These are phyloP conservation scores for Neotoxoptera formosana DNA, from an alignment of 1,140 invertebrate genomes.

Conservation along the genomic window DNA sequence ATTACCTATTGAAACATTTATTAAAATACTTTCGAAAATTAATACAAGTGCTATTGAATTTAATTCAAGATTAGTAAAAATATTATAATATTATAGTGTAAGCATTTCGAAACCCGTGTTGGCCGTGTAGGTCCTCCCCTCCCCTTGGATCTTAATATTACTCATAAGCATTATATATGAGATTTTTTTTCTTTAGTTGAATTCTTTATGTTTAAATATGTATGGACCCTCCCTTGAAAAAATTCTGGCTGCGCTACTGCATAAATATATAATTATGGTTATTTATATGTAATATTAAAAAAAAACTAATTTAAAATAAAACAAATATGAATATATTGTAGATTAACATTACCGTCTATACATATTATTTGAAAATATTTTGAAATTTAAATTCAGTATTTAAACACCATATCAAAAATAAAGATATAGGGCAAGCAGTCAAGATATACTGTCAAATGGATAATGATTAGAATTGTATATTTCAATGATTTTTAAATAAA, in stretches of 20 bases:
- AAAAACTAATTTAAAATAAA: no score
- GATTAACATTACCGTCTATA: background rate
- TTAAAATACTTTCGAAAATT: background rate
- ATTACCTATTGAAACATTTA: background rate
- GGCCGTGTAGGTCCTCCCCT: no score
- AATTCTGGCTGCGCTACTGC: no score
- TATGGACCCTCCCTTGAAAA: no score
- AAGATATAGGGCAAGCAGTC: background rate
- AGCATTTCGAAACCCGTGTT: background rate
- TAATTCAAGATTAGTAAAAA: background rate
- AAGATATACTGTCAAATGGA: background rate
- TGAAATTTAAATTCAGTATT: background rate
- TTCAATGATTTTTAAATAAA: background rate
- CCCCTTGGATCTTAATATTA: no score
- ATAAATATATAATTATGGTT: background rate
- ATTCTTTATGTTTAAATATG: no score
- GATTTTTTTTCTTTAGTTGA: no score
- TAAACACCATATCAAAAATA: background rate
- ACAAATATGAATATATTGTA: background rate
- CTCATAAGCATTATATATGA: no score
- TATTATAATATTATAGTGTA: background rate
- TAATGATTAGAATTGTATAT: background rate
- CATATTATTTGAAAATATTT: background rate
- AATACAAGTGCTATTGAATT: background rate
- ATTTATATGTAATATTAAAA: background rate